Evolutionary conservation across 2,113 vertebrate genomes (phyloP).

Genomic region (Maccullochella peelii): DNA sequence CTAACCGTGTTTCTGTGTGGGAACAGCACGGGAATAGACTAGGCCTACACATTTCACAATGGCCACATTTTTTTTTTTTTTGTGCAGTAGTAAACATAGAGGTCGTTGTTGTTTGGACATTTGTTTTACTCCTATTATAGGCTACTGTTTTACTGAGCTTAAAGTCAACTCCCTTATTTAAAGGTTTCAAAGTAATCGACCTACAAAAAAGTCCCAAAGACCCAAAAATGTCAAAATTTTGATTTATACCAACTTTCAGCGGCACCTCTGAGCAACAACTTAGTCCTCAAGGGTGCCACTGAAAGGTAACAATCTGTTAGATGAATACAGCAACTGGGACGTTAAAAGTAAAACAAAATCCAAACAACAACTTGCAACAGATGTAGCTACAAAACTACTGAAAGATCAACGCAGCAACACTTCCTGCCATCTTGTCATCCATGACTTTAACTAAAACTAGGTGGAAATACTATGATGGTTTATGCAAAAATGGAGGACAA

Average conservation of each 20-base stretch:
- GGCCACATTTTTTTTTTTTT: background rate
- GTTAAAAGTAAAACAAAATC: background rate
- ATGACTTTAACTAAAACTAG: too few relatives aligned
- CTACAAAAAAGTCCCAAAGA: too few relatives aligned
- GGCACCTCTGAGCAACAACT: too few relatives aligned
- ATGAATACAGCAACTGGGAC: background rate
- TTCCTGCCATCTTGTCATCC: background rate
- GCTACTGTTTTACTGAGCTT: background rate
- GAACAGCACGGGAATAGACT: too few relatives aligned
- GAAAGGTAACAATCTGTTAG: background rate
- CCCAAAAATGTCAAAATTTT: too few relatives aligned
- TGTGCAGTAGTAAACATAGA: background rate
- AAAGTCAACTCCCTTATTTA: background rate
- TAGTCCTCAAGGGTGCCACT: background rate
- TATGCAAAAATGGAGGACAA: background rate
- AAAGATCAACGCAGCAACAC: background rate
- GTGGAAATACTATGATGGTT: background rate
- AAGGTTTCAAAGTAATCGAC: background rate
- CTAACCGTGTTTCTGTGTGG: too few relatives aligned
- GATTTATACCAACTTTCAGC: too few relatives aligned
- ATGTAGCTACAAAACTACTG: background rate
- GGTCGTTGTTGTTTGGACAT: background rate
- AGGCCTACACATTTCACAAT: background rate
- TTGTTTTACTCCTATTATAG: background rate
- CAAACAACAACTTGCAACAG: background rate